A percentile compares a stretch with the other conserved stretches of the same genome.
phyloP scores from a whole-genome alignment of 2,888 invertebrate genomes.

The Deilephila elpenor region DNA sequence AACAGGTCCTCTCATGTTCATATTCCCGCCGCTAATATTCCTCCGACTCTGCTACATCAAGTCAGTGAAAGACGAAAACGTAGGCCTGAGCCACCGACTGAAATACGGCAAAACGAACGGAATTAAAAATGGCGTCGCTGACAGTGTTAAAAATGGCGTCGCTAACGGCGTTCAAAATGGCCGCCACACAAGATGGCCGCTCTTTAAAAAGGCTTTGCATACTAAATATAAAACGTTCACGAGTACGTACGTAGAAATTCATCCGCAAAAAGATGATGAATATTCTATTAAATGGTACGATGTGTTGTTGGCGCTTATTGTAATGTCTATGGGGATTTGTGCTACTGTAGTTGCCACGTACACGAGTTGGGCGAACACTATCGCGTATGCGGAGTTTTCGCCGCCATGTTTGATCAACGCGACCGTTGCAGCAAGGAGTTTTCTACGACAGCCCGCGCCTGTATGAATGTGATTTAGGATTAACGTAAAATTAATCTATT shows the following conservation, averaged over 20 bases:
- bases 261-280: conserved; percentile 46
- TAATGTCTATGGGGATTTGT: conserved; percentile 86
- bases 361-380: conserved; percentile 87
- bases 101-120: conserved; percentile 39
- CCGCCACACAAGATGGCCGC: conserved; percentile 58
- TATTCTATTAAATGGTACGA: conserved; percentile 76
- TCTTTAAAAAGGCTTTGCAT: conserved; percentile 48
- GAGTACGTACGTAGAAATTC: conserved; percentile 42
- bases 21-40: conserved; percentile 93
- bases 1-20: conserved; percentile 92
- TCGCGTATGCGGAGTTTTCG: conserved; percentile 86
- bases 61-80: conserved; percentile 40
- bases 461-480: neutral
- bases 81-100: conserved; percentile 24
- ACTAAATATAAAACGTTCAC: conserved; percentile 68
- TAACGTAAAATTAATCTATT: neutral
- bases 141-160: conserved; percentile 27
- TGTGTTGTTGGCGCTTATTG: conserved; percentile 80
- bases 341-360: conserved; percentile 89
- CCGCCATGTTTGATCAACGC: conserved; percentile 90
- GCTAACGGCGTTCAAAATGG: conserved; percentile 30
- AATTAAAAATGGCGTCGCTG: conserved; percentile 31
- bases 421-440: conserved; percentile 74
- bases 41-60: conserved; percentile 86
- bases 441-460: conserved; percentile 45